These are phyloP conservation scores for Zootermopsis nevadensis DNA, from an alignment of 2,888 invertebrate species.

Conservation along the genomic window DNA sequence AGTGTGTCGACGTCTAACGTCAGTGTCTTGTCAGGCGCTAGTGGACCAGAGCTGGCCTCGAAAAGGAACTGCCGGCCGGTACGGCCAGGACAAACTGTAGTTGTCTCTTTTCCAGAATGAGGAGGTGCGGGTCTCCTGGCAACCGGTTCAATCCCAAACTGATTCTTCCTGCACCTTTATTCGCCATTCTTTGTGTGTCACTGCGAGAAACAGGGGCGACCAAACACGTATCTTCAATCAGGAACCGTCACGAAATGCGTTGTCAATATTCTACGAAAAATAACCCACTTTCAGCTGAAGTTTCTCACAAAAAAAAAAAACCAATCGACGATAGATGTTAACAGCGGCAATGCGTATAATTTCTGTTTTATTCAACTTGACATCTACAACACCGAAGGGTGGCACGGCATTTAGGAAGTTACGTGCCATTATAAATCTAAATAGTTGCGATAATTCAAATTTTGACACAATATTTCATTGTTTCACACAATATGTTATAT, in stretches of 20 bases:
- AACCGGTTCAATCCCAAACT: not conserved
- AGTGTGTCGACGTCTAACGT: not conserved
- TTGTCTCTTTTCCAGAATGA: not conserved
- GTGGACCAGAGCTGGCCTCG: not conserved
- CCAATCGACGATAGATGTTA: too few relatives aligned
- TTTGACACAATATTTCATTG: too few relatives aligned
- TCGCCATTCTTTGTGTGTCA: not conserved
- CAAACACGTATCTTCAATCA: not conserved
- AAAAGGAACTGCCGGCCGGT: not conserved
- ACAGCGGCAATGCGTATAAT: too few relatives aligned
- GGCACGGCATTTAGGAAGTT: too few relatives aligned
- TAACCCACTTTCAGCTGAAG: too few relatives aligned
- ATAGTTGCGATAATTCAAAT: too few relatives aligned
- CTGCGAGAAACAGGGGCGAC: not conserved
- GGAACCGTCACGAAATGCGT: not conserved
- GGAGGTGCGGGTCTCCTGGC: not conserved
- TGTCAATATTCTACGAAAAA: too few relatives aligned
- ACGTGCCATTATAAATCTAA: too few relatives aligned
- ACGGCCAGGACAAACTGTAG: not conserved
- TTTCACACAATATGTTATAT: too few relatives aligned
- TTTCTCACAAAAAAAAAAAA: too few relatives aligned
- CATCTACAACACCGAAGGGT: too few relatives aligned
- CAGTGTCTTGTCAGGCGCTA: not conserved
- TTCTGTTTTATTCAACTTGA: too few relatives aligned
- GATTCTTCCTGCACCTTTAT: not conserved